Percentiles rank a stretch among this genome's conserved stretches.
Evolutionary conservation across 2,797 vertebrate genomes (phyloP).

Genomic region (Periophthalmus magnuspinnatus): DNA sequence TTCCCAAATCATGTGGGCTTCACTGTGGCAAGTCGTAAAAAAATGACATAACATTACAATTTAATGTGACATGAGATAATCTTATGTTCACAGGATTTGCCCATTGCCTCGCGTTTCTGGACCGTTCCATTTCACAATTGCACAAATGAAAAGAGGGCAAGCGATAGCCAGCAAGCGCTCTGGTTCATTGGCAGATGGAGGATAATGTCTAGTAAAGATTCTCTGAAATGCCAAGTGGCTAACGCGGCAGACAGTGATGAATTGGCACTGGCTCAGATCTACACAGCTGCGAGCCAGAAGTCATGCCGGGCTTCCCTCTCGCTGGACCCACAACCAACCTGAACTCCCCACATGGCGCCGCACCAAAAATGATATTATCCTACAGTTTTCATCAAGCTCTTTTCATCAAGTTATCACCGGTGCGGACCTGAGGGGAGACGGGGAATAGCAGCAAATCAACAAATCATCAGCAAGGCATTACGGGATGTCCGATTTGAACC

Average conservation of each 20-base stretch:
- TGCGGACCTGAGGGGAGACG: slow-evolving; percentile 58
- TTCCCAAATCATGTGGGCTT: not conserved
- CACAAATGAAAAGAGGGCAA: slow-evolving; percentile 26
- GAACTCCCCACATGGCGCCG: slow-evolving; percentile 63
- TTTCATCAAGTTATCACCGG: slow-evolving; percentile 73
- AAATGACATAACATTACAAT: slow-evolving; percentile 3
- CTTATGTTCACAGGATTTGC: slow-evolving; percentile 24
- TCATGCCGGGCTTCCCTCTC: slow-evolving; percentile 51
- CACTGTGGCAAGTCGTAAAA: not conserved
- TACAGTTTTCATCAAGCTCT: slow-evolving; percentile 73
- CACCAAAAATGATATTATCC: slow-evolving; percentile 76
- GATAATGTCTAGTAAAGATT: slow-evolving; percentile 55
- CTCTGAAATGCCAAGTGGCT: slow-evolving; percentile 55
- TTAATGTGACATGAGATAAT: slow-evolving; percentile 27
- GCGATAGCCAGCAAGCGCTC: slow-evolving; percentile 40
- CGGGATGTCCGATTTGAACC: slow-evolving; percentile 58
- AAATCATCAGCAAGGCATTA: slow-evolving; percentile 68
- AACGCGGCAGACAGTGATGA: slow-evolving; percentile 63
- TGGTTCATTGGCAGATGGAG: slow-evolving; percentile 42
- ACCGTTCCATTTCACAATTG: slow-evolving; percentile 9
- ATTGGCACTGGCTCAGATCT: slow-evolving; percentile 44
- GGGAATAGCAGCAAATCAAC: slow-evolving; percentile 70
- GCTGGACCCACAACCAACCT: slow-evolving; percentile 65
- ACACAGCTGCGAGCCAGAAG: slow-evolving; percentile 69
- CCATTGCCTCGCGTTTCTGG: slow-evolving; percentile 16